These are phyloP conservation scores for Austrolebias charrua DNA, from an alignment of 2,797 vertebrate species.

Conservation along the genomic window DNA sequence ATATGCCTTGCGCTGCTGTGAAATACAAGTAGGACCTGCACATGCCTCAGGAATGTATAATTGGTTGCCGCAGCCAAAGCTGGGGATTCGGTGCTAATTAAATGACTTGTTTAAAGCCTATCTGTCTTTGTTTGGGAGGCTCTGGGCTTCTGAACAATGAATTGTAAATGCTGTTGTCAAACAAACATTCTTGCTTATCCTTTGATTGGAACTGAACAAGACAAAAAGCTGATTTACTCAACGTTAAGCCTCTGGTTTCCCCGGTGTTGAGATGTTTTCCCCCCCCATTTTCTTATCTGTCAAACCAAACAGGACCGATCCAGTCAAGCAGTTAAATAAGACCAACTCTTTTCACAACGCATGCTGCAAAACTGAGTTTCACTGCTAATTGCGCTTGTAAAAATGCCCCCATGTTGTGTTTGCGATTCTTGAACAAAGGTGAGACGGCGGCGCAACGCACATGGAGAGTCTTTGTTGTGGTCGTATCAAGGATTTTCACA, in stretches of 20 bases:
- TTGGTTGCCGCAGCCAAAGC: constrained; percentile 80
- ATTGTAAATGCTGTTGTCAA: constrained; percentile 80
- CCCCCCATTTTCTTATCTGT: constrained; percentile 70
- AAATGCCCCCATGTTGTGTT: constrained; percentile 71
- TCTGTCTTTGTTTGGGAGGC: constrained; percentile 84
- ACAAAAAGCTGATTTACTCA: constrained; percentile 77
- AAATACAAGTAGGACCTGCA: constrained; percentile 84
- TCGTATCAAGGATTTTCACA: constrained; percentile 64
- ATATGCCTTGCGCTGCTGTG: constrained; percentile 77
- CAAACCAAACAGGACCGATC: constrained; percentile 65
- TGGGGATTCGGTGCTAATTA: constrained; percentile 83
- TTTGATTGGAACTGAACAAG: constrained; percentile 77
- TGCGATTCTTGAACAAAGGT: constrained; percentile 67
- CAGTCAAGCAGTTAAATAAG: constrained; percentile 62
- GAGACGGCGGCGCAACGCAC: constrained; percentile 47
- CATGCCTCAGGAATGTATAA: constrained; percentile 85
- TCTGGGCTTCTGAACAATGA: constrained; percentile 78
- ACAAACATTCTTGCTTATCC: constrained; percentile 79
- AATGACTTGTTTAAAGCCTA: constrained; percentile 86
- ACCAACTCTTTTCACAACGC: constrained; percentile 57
- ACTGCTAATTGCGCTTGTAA: constrained; percentile 72
- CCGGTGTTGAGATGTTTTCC: constrained; percentile 45
- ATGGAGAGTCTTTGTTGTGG: constrained; percentile 73
- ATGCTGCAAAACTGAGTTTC: constrained; percentile 54
- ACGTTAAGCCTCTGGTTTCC: constrained; percentile 69